A percentile compares a stretch with the other conserved stretches of the same genome.
Conservation (phyloP, 1,140 invertebrate genomes). For the Ostrea edulis region DNA sequence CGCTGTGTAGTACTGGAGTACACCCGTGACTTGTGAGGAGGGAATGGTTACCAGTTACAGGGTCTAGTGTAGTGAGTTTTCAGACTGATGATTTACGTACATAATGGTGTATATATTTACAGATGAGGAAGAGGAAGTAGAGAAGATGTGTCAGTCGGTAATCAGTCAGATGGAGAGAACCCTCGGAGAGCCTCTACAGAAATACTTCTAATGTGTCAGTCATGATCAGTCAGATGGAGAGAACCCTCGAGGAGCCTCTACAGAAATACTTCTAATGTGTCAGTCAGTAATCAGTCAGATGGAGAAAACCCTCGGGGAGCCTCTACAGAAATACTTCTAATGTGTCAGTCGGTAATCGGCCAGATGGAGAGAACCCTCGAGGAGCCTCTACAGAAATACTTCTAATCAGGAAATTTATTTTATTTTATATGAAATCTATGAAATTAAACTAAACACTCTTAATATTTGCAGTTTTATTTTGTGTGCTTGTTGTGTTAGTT, state of each 20-base stretch:
- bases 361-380: slow-evolving; percentile 74
- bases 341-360: slow-evolving; percentile 53
- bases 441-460: no score
- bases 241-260: slow-evolving; percentile 74
- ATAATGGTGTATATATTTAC: slow-evolving; percentile 54
- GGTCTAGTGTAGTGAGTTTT: not conserved
- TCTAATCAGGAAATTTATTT: slow-evolving; percentile 51
- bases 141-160: slow-evolving; percentile 76
- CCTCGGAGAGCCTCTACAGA: slow-evolving; percentile 78
- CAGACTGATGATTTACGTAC: not conserved
- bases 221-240: slow-evolving; percentile 67
- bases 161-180: slow-evolving; percentile 77
- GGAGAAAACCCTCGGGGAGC: slow-evolving; percentile 78
- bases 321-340: slow-evolving; percentile 77
- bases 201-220: slow-evolving; percentile 74
- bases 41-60: not conserved
- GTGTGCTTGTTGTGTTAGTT: no score
- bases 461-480: no score
- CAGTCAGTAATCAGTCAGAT: slow-evolving; percentile 76
- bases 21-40: no score
- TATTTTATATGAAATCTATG: no score
- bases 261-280: slow-evolving; percentile 77
- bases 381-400: slow-evolving; percentile 77
- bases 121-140: slow-evolving; percentile 78
- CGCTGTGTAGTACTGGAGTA: not conserved